Percentiles rank a stretch among this genome's conserved stretches.
These are phyloP conservation scores for Polydrusus tereticollis DNA, from an alignment of 2,888 invertebrate genomes.

Conservation along the genomic window DNA sequence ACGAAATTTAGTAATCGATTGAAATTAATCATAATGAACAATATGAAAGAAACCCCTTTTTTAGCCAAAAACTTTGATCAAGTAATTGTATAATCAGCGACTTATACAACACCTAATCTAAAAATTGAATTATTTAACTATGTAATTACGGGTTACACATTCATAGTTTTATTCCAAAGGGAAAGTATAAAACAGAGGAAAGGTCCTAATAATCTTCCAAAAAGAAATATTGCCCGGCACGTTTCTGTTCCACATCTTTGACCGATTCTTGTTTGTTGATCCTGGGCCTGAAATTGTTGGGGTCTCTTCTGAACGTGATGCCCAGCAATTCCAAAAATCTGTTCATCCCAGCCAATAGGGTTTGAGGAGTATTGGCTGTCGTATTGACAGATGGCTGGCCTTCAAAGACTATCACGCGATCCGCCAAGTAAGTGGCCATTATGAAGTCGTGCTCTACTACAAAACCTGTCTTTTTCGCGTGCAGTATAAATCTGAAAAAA, in stretches of 20 bases:
- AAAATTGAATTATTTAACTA: too few species aligned
- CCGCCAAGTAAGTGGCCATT: constrained; percentile 99
- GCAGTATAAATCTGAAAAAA: constrained; percentile 87
- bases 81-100: too few species aligned
- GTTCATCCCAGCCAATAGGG: constrained; percentile 98
- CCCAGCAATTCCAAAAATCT: constrained; percentile 94
- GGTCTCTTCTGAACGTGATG: constrained; percentile 98
- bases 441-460: constrained; percentile 99
- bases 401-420: constrained; percentile 98
- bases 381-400: constrained; percentile 92
- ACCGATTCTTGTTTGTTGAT: constrained; percentile 98
- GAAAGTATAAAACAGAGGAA: too few species aligned
- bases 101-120: too few species aligned
- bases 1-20: too few species aligned
- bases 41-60: too few species aligned
- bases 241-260: constrained; percentile 98
- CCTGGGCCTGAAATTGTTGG: constrained; percentile 97
- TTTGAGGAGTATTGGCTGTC: constrained; percentile 91
- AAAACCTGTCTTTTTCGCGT: constrained; percentile 99
- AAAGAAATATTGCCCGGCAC: constrained; percentile 98
- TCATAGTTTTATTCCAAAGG: too few species aligned
- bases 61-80: too few species aligned
- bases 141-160: too few species aligned
- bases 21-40: too few species aligned
- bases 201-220: constrained; percentile 98